Evolutionary conservation across 1,140 invertebrate genomes (phyloP).

Genomic region (Sminthurides bifidus): DNA sequence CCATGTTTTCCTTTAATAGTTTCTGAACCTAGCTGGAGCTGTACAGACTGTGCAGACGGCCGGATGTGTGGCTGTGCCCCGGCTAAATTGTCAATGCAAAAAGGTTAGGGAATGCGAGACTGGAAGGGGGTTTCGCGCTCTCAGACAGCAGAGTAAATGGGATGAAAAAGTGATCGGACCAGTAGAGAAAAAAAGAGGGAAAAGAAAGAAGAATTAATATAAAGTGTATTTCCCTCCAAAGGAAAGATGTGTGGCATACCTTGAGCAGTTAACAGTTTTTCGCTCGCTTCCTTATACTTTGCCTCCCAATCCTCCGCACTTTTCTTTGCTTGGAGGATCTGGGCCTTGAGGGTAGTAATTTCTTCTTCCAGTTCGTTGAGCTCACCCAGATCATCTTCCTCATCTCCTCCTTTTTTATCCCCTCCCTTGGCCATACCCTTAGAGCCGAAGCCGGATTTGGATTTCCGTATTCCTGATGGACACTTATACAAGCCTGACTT

Average conservation of each 20-base stretch:
- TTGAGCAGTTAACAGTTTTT: constrained; percentile 60
- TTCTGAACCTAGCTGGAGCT: too few relatives aligned
- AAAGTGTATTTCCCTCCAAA: constrained; percentile 1
- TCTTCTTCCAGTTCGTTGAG: constrained; percentile 36
- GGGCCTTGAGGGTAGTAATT: constrained; percentile 46
- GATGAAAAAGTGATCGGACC: too few relatives aligned
- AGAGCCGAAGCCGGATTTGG: constrained; percentile 23
- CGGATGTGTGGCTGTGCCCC: too few relatives aligned
- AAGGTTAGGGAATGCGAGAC: too few relatives aligned
- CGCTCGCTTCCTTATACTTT: constrained; percentile 57
- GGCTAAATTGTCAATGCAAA: too few relatives aligned
- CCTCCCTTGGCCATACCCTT: constrained; percentile 60
- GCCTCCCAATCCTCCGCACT: constrained; percentile 65
- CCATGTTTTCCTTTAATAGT: too few relatives aligned
- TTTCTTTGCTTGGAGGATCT: constrained; percentile 60
- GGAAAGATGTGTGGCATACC: constrained; percentile 32
- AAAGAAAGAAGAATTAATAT: too few relatives aligned
- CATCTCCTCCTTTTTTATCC: constrained; percentile 53
- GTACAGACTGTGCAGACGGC: too few relatives aligned
- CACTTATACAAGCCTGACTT: constrained; percentile 29
- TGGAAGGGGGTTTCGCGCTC: too few relatives aligned
- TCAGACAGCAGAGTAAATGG: too few relatives aligned
- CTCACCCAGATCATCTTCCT: constrained; percentile 39
- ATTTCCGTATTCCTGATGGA: constrained; percentile 29
- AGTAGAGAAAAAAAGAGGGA: too few relatives aligned